Base-by-base conservation (phyloP, 2,797 vertebrate genomes). In the Bovichtus variegatus region DNA sequence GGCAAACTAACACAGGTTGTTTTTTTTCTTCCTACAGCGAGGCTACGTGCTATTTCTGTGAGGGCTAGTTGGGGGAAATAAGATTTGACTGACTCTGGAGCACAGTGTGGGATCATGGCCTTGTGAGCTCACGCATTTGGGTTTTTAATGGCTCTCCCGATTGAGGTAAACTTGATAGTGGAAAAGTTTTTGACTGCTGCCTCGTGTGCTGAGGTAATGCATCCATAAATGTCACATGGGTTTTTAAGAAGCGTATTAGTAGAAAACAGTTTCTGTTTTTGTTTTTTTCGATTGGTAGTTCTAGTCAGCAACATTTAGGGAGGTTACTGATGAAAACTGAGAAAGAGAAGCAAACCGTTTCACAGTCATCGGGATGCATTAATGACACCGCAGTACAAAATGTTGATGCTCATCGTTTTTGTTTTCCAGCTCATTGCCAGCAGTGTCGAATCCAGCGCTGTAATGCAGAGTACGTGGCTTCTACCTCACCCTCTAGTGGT, bases 381-480 rank as follows among this genome's bases (percentile, higher is more conserved):
- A 34, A 34, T 34, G 31, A 34, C 34, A 31, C 34, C 31, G 2
- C n/a, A n/a, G n/a, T n/a, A n/a, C n/a, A 49, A 71, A 66, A 66
- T 27, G 27, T 40, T 80, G 7, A 87, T 4, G 9, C 10, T 25
- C 3, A 9, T 44, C 51, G 4, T 74, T 60, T 49, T 73, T 70
- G 23, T 70, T 50, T 83, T 83, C 3, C 89, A 96, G 95, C 87
- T 76, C 91, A 91, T 83, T 96, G 95, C 89, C 96, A 96, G 88
- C 94, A 94, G 91, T 96, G 96, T 87, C 93, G 94, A 70, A 96
- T 97, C 74, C 95, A 96, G 88, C 92, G 93, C 74, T 96, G 96
- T 85, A 96, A 96, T 57, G 71, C 96, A 0, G 95, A 96, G 61
- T 96, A 96, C 9, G 94, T 96, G 84, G 82, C 94, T 29, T 95